phyloP scores from a whole-genome alignment of 2,797 vertebrate species.

The Characodon lateralis region DNA sequence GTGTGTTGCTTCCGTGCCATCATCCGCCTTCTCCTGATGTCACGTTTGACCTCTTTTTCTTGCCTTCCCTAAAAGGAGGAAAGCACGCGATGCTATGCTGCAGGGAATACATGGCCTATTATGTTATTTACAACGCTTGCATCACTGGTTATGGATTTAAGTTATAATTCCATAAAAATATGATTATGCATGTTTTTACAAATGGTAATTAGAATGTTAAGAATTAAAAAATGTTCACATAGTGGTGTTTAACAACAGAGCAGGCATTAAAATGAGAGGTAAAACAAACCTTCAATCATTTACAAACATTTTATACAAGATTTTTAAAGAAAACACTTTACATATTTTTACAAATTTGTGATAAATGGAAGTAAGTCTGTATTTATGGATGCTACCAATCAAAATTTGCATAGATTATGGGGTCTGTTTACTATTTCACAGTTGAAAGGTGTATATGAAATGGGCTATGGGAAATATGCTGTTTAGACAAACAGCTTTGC shows the following conservation, averaged over 20 bases:
- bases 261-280: neutral
- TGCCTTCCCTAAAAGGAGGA: constrained; percentile 70
- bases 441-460: constrained; percentile 69
- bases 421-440: constrained; percentile 58
- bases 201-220: neutral
- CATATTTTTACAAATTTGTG: neutral
- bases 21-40: constrained; percentile 69
- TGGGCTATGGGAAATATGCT: constrained; percentile 65
- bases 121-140: constrained; percentile 68
- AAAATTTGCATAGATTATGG: constrained; percentile 46
- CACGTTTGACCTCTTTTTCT: constrained; percentile 79
- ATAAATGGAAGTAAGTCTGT: constrained; percentile 23
- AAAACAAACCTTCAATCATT: neutral
- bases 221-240: neutral
- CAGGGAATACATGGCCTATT: constrained; percentile 41
- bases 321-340: neutral
- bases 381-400: constrained; percentile 22
- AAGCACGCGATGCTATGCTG: constrained; percentile 71
- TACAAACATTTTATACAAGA: neutral
- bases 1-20: constrained; percentile 55
- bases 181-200: constrained; percentile 2
- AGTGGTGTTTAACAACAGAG: neutral
- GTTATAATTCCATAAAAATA: constrained; percentile 25
- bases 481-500: constrained; percentile 76
- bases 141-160: constrained; percentile 48